Evolutionary conservation across 92 coral and sea anemone genomes (phyloP), one percentile per base, ranked within the genome.

Genomic region (Nematostella vectensis): DNA sequence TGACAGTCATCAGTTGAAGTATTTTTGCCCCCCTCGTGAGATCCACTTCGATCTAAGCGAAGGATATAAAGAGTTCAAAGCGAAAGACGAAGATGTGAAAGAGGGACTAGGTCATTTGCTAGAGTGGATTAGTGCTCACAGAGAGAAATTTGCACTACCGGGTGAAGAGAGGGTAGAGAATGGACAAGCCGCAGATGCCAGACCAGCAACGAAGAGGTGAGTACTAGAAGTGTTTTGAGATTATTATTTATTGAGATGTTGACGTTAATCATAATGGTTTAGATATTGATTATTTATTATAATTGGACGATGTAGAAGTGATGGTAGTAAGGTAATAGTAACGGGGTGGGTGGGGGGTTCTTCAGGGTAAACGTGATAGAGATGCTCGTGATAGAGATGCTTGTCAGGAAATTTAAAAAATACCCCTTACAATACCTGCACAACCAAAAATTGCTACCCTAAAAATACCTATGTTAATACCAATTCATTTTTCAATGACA

Each of bases 21-120:
- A 54, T 48, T 91, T 86, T 20, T 61, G 59, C 28, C 93, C 93
- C 24, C 96, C 96, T 10, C 88, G 69, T 25, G 59, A 47, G 1
- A 81, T 91, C 28, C 54, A 82, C 27, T 91, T 82, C 64, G 96
- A 91, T 51, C 72, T 91, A 33, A 69, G 93, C 33, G 96, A 74
- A 8, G 98, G 98, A 3, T 91, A 74, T 57, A 64, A 82, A 26
- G 93, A 82, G 31, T 91, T 83, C 42, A 70, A 85, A 1, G 85
- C 79, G n/a, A 57, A 81, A 38, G 74, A 91, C 50, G 98, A 86
- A 30, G 96, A 86, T 3, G 77, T 78, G 55, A 81, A 75, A 25
- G 96, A 91, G 23, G 69, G 89, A 17, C 65, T 91, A 15, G 88
- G 75, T 60, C 73, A 91, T 64, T 57, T 91, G 54, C 62, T 91